Evolutionary conservation across 2,888 invertebrate species (phyloP).

Genomic region (Melangyna quadrimaculata): DNA sequence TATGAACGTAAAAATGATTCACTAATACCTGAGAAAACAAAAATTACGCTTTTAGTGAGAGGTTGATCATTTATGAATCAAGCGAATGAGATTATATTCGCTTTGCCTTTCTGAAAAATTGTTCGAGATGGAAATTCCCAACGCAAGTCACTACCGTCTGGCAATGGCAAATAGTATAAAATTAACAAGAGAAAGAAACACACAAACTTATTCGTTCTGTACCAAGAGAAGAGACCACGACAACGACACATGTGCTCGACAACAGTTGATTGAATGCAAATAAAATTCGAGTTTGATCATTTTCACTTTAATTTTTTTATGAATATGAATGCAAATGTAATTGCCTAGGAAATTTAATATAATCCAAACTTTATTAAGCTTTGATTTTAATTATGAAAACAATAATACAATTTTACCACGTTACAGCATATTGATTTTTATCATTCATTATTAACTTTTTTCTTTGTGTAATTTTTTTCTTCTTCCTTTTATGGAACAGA

Average conservation of each 20-base stretch:
- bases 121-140: constrained; percentile 11
- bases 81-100: background rate
- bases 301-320: background rate
- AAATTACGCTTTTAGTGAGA: background rate
- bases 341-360: background rate
- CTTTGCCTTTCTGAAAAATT: background rate
- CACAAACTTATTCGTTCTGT: background rate
- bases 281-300: constrained; percentile 2
- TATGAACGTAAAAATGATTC: background rate
- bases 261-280: constrained; percentile 59
- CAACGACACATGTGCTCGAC: constrained; percentile 70
- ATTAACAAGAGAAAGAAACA: constrained; percentile 12
- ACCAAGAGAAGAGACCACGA: too few species aligned
- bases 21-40: background rate
- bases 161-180: too few species aligned
- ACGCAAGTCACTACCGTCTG: background rate
- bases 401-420: constrained; percentile 32
- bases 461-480: constrained; percentile 26
- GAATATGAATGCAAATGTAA: constrained; percentile 12
- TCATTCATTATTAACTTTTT: background rate
- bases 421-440: constrained; percentile 57
- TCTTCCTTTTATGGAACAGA: constrained; percentile 43
- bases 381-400: background rate
- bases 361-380: background rate
- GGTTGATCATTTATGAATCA: background rate